Evolutionary conservation across 1,140 invertebrate species (phyloP).

Genomic region (Epicauta chinensis): DNA sequence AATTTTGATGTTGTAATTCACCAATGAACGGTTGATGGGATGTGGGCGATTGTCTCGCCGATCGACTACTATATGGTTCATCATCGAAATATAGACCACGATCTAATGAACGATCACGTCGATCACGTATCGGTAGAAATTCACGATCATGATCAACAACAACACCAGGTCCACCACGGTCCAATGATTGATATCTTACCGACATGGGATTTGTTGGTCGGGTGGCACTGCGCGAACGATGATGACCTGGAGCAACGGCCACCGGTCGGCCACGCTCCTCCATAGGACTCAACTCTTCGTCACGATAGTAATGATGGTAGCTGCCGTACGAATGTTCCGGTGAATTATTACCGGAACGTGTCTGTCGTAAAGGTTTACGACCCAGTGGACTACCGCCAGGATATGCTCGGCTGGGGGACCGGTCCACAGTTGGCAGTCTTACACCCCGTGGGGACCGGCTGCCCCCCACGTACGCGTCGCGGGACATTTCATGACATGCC

Average conservation of each 20-base stretch:
- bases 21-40: slow-evolving; percentile 63
- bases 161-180: slow-evolving; percentile 51
- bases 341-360: slow-evolving; percentile 54
- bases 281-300: slow-evolving; percentile 68
- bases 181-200: slow-evolving; percentile 69
- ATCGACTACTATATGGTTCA: slow-evolving; percentile 61
- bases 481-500: slow-evolving; percentile 55
- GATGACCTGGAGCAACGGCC: slow-evolving; percentile 51
- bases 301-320: slow-evolving; percentile 53
- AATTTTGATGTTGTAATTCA: slow-evolving; percentile 91
- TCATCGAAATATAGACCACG: slow-evolving; percentile 65
- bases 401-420: slow-evolving; percentile 70
- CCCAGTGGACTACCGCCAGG: slow-evolving; percentile 54
- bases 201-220: slow-evolving; percentile 50
- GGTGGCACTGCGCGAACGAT: slow-evolving; percentile 55
- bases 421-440: slow-evolving; percentile 75
- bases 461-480: slow-evolving; percentile 64
- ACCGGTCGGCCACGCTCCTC: slow-evolving; percentile 59
- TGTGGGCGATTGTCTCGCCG: slow-evolving; percentile 69
- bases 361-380: slow-evolving; percentile 46
- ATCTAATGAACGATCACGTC: slow-evolving; percentile 56
- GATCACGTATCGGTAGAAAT: slow-evolving; percentile 71
- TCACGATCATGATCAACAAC: slow-evolving; percentile 62
- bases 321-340: slow-evolving; percentile 51
- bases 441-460: slow-evolving; percentile 56